These are phyloP conservation scores for Helobdella robusta DNA, from an alignment of 2,888 invertebrate species.

Conservation along the genomic window DNA sequence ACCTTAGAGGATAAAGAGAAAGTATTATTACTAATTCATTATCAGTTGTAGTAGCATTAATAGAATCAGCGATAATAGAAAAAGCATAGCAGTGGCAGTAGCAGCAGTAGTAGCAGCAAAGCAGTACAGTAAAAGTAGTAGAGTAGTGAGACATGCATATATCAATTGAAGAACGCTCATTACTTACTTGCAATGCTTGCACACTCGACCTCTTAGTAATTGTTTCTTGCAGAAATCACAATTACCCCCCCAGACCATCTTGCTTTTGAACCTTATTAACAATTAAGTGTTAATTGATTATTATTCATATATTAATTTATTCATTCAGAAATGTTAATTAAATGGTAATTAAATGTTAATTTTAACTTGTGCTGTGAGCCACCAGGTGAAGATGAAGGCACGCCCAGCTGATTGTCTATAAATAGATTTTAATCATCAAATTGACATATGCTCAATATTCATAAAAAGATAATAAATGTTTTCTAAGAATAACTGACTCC, in stretches of 20 bases:
- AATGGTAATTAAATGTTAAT: neutral
- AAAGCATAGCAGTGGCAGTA: too few relatives aligned
- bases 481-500: conserved; percentile 29
- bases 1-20: too few relatives aligned
- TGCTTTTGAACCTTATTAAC: conserved; percentile 38
- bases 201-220: conserved; percentile 36
- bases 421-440: neutral
- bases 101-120: too few relatives aligned
- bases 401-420: conserved; percentile 31
- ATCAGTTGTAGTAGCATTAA: too few relatives aligned
- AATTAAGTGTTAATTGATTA: neutral
- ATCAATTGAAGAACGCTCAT: too few relatives aligned
- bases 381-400: conserved; percentile 58
- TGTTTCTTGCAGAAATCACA: conserved; percentile 45
- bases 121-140: too few relatives aligned
- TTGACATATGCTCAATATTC: neutral
- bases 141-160: too few relatives aligned
- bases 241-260: conserved; percentile 39
- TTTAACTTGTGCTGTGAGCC: too few relatives aligned
- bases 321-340: neutral
- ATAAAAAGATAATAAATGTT: neutral
- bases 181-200: conserved; percentile 37
- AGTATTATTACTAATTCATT: too few relatives aligned
- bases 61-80: too few relatives aligned
- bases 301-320: neutral